phyloP scores from a whole-genome alignment of 35 echinoderm and acorn worm species.

The Apostichopus californicus region DNA sequence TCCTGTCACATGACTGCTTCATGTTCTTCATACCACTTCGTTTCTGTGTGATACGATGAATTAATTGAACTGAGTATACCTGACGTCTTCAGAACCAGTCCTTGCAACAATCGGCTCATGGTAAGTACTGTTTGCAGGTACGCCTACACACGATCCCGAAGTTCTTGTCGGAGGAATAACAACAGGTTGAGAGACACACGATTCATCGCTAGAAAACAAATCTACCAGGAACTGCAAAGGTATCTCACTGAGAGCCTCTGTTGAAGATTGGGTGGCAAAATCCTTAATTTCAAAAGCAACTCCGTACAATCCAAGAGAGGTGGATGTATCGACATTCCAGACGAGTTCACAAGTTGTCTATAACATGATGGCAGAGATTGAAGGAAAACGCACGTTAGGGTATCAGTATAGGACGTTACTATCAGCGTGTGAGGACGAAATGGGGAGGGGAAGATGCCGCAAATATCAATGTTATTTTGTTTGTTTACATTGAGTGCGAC shows the following conservation, averaged over 20 bases:
- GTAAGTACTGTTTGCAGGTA: constrained; percentile 32
- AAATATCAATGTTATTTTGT: too few species aligned
- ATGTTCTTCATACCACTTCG: too few species aligned
- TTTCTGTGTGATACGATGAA: too few species aligned
- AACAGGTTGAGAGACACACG: constrained; percentile 40
- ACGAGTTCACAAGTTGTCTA: constrained; percentile 24
- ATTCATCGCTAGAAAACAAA: constrained; percentile 13
- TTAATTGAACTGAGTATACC: not conserved
- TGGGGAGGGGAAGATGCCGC: too few species aligned
- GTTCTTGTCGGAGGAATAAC: constrained; percentile 26
- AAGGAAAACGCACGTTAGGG: too few species aligned
- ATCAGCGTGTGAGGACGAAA: too few species aligned
- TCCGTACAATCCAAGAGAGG: constrained; percentile 4
- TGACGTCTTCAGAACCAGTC: constrained; percentile 29
- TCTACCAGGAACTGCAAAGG: constrained; percentile 38
- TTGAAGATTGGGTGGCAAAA: not conserved
- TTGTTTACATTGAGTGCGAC: too few species aligned
- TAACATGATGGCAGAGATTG: not conserved
- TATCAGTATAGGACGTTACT: too few species aligned
- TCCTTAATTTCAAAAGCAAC: constrained; percentile 41
- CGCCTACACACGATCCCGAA: constrained; percentile 21
- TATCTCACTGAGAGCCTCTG: constrained; percentile 6
- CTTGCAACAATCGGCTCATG: constrained; percentile 49
- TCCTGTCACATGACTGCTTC: too few species aligned
- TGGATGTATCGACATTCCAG: constrained; percentile 6